These are phyloP conservation scores for Branchipolynoe longqiensis DNA, from an alignment of 2,888 invertebrate genomes.

Conservation along the genomic window DNA sequence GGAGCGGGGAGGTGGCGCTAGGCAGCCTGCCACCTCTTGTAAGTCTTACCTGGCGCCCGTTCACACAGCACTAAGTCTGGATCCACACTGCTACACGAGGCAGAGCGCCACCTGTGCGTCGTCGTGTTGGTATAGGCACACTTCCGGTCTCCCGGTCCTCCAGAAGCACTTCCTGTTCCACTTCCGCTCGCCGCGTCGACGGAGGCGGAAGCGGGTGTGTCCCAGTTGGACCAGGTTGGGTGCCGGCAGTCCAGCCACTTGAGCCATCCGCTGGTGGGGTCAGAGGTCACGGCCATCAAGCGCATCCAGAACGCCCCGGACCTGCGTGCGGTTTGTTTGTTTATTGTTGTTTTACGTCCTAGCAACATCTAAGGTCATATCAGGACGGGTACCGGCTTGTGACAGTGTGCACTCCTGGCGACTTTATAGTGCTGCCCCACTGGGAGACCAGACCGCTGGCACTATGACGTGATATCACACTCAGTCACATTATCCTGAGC, in stretches of 20 bases:
- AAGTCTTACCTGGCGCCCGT: neutral
- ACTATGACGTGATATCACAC: too few relatives aligned
- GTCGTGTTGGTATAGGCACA: neutral
- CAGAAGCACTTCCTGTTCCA: too few relatives aligned
- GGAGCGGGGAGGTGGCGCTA: neutral
- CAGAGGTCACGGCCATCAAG: too few relatives aligned
- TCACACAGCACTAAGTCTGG: conserved; percentile 15
- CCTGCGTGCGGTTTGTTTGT: too few relatives aligned
- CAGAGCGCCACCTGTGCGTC: conserved; percentile 37
- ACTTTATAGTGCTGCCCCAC: too few relatives aligned
- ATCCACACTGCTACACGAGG: neutral
- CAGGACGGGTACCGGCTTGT: too few relatives aligned
- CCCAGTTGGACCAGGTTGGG: neutral
- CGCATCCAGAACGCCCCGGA: conserved; percentile 1
- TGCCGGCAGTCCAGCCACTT: conserved; percentile 12
- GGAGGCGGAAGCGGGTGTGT: neutral
- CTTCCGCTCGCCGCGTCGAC: too few relatives aligned
- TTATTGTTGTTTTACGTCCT: too few relatives aligned
- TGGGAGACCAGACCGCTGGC: too few relatives aligned
- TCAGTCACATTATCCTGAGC: too few relatives aligned
- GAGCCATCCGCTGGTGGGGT: neutral
- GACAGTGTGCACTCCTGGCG: too few relatives aligned
- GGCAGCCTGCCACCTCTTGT: neutral
- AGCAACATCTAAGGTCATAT: too few relatives aligned
- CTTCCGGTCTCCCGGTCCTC: neutral